Base-by-base conservation (phyloP, 2,113 vertebrate genomes). In the Carassius auratus region DNA sequence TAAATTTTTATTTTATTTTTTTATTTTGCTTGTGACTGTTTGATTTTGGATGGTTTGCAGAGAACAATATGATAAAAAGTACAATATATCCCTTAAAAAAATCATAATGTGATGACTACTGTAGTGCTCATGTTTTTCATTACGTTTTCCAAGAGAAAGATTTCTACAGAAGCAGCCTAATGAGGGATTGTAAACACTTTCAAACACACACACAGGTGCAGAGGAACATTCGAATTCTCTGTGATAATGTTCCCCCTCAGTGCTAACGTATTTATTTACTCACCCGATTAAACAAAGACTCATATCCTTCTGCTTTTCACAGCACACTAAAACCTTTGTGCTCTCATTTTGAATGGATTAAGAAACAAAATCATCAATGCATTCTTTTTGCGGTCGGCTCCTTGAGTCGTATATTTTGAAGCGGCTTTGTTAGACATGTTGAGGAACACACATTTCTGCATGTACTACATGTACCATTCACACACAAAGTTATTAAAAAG, bases 231-330 rank as follows among this genome's bases (percentile, higher is more conserved):
- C 45, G 69, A 69, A 68, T 81, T 66, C 42, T 66, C 42, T 42
- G 33, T 81, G 79, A 69, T 81, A 68, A 81, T 52, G 10, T 50
- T 81, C 23, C 80, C 79, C 15, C 62, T 81, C 45, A 68, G 42
- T 66, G 59, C 14, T 42, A 50, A 81, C 14, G 26, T 81, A 52
- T 69, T 81, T 81, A 81, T 81, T 81, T 81, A 21, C 62, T 81
- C 79, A 8, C 8, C 10, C 19, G 26, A 81, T 68, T 81, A 68
- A 80, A 81, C n/a, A 64, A 55, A 81, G 17, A n/a, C 64, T 69
- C 62, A 19, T 52, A 52, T 69, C 26, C 59, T 21, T 66, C 38
- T 26, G 59, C 78, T 30, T 81, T 30, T 15, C 42, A 66, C 61
- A 26, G 38, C 61, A 66, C 61, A 19, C 21, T 64, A 62, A 5